A percentile compares a stretch with the other conserved stretches of the same genome.
Evolutionary conservation across 1,140 invertebrate species (phyloP).

Genomic region (Cotesia glomerata): DNA sequence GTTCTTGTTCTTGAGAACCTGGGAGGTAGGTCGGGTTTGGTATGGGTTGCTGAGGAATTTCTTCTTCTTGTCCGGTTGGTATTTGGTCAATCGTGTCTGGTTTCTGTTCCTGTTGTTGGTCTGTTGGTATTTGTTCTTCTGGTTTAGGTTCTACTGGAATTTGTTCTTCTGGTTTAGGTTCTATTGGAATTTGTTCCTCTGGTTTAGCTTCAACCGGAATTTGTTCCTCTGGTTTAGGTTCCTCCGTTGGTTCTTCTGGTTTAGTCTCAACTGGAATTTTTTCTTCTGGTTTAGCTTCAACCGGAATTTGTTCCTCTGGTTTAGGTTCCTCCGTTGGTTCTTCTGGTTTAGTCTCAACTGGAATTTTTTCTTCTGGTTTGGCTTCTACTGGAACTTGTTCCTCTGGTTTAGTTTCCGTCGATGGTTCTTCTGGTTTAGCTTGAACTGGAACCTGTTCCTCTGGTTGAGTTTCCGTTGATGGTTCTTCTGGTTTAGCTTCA

Average conservation of each 20-base stretch:
- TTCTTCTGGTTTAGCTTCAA: neutral
- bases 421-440: constrained; percentile 8
- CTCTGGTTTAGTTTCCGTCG: constrained; percentile 17
- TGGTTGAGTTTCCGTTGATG: constrained; percentile 14
- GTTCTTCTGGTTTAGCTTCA: neutral
- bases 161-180: neutral
- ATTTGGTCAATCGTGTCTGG: neutral
- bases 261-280: constrained; percentile 17
- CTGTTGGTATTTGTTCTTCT: constrained; percentile 18
- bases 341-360: constrained; percentile 25
- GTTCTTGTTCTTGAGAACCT: neutral
- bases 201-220: neutral
- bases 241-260: constrained; percentile 2
- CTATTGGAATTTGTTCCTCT: constrained; percentile 19
- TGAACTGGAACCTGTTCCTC: constrained; percentile 21
- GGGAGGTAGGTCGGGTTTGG: neutral
- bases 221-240: constrained; percentile 16
- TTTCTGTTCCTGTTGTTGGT: constrained; percentile 18
- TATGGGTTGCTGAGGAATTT: neutral
- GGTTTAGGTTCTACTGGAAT: constrained; percentile 7
- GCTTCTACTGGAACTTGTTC: constrained; percentile 8
- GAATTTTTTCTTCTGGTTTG: constrained; percentile 1
- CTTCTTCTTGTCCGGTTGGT: neutral
- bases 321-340: constrained; percentile 19
- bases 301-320: constrained; percentile 5